phyloP scores from a whole-genome alignment of 2,113 vertebrate species.

The Hassar affinis region DNA sequence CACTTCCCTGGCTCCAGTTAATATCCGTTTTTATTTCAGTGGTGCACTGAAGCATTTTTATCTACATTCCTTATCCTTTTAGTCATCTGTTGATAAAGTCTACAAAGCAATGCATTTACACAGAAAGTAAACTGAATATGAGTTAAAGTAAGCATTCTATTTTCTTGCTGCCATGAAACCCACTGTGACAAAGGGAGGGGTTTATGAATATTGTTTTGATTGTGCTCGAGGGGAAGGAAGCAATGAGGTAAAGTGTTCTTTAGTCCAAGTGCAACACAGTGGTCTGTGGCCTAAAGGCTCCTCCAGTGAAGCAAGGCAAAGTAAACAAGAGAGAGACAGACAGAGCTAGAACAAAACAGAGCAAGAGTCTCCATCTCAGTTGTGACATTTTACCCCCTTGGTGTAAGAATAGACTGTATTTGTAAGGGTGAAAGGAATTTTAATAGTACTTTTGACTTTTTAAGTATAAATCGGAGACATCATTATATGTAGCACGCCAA shows the following conservation, averaged over 20 bases:
- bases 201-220: conserved; percentile 47
- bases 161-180: conserved; percentile 32
- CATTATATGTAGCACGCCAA: neutral
- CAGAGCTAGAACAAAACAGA: conserved; percentile 22
- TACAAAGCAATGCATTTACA: conserved; percentile 11
- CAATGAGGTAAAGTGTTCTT: conserved; percentile 41
- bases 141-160: conserved; percentile 29
- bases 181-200: conserved; percentile 1
- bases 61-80: conserved; percentile 1
- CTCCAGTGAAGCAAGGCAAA: conserved; percentile 47
- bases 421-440: neutral
- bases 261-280: conserved; percentile 52
- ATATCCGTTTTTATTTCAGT: neutral
- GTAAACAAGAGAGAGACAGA: conserved; percentile 46
- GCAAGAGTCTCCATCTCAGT: conserved; percentile 43
- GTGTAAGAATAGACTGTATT: conserved; percentile 41
- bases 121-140: conserved; percentile 14
- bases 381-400: conserved; percentile 40
- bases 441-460: conserved; percentile 12
- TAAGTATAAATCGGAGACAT: conserved; percentile 10
- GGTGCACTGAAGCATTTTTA: neutral
- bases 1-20: neutral
- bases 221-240: conserved; percentile 36
- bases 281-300: conserved; percentile 54
- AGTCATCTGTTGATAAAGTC: conserved; percentile 9